Conservation (phyloP, 2,888 invertebrate genomes). For the Craniophora ligustri region DNA sequence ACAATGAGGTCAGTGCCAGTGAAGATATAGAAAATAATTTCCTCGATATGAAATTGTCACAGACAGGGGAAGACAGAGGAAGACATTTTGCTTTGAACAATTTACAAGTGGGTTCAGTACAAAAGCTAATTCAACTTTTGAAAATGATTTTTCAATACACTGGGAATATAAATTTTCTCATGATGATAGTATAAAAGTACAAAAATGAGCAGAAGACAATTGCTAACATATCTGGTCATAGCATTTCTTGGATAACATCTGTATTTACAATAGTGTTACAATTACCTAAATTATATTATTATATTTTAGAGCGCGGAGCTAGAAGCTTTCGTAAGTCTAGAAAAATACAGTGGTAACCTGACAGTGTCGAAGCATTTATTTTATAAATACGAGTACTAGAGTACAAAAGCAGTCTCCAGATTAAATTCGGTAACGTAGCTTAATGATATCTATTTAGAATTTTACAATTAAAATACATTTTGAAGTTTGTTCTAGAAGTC, state of each 20-base stretch:
- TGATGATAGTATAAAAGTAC: slow-evolving; percentile 83
- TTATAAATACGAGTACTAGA: slow-evolving; percentile 80
- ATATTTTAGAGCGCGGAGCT: slow-evolving; percentile 63
- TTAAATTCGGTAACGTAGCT: slow-evolving; percentile 89
- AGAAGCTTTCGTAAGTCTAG: slow-evolving; percentile 77
- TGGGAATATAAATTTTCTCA: slow-evolving; percentile 56
- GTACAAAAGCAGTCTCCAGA: slow-evolving; percentile 89
- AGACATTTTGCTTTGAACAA: slow-evolving; percentile 75
- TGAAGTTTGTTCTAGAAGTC: slow-evolving; percentile 83
- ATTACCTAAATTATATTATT: slow-evolving; percentile 58
- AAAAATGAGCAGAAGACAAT: slow-evolving; percentile 79
- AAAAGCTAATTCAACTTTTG: slow-evolving; percentile 60
- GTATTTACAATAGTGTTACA: slow-evolving; percentile 72
- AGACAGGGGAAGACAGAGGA: slow-evolving; percentile 81
- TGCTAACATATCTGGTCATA: slow-evolving; percentile 65
- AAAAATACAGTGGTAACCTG: slow-evolving; percentile 87
- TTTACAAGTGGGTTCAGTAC: slow-evolving; percentile 53
- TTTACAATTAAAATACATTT: slow-evolving; percentile 68
- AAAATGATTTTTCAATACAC: slow-evolving; percentile 47
- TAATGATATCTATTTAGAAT: slow-evolving; percentile 75
- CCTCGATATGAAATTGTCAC: slow-evolving; percentile 66
- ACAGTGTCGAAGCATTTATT: slow-evolving; percentile 81
- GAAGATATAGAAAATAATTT: slow-evolving; percentile 62
- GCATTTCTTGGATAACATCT: slow-evolving; percentile 70
- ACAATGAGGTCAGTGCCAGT: slow-evolving; percentile 59